Percentiles rank a stretch among this genome's conserved stretches.
phyloP scores from a whole-genome alignment of 2,888 invertebrate genomes.

The Agrenia bidenticulata region DNA sequence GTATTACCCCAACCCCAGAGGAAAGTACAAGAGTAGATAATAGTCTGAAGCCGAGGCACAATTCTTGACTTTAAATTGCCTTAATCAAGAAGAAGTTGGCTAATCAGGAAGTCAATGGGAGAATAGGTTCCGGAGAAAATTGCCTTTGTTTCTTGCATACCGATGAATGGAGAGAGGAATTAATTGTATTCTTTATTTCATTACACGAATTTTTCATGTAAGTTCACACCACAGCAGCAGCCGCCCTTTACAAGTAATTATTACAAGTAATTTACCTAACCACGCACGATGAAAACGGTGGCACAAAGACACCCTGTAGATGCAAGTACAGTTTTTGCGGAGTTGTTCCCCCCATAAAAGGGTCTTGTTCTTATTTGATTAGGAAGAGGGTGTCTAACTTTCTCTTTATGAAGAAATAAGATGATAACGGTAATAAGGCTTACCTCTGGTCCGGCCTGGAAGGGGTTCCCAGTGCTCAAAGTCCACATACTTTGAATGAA shows the following conservation, averaged over 20 bases:
- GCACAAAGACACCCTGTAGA: too few species aligned
- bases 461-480: slow-evolving; percentile 50
- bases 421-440: slow-evolving; percentile 20
- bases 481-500: slow-evolving; percentile 50
- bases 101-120: slow-evolving; percentile 52
- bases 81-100: slow-evolving; percentile 51
- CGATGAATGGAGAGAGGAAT: slow-evolving; percentile 50
- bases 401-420: neutral
- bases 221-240: neutral
- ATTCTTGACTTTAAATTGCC: slow-evolving; percentile 53
- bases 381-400: neutral
- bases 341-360: too few species aligned
- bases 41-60: slow-evolving; percentile 32
- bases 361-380: too few species aligned
- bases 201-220: slow-evolving; percentile 19
- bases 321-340: too few species aligned
- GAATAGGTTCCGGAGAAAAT: slow-evolving; percentile 49
- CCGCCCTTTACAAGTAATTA: too few species aligned
- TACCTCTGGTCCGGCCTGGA: slow-evolving; percentile 52
- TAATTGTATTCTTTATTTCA: slow-evolving; percentile 50
- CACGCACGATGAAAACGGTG: neutral
- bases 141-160: slow-evolving; percentile 53
- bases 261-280: neutral
- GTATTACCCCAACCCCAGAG: too few species aligned
- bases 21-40: neutral